Evolutionary conservation across 2,113 vertebrate species (phyloP).

Genomic region (Thalassarche chlororhynchos): DNA sequence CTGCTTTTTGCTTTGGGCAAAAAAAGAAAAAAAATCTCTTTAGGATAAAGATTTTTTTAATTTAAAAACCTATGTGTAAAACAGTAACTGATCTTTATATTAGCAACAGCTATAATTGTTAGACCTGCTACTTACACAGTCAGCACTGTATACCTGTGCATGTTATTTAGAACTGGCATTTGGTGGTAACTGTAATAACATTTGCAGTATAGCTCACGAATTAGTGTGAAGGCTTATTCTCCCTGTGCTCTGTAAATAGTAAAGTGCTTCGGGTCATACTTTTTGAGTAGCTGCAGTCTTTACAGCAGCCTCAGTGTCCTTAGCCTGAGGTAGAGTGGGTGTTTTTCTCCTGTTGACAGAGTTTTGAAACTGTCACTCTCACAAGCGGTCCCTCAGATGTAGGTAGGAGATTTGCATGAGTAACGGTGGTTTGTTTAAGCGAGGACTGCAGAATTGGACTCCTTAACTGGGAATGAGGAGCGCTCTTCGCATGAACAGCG

Average conservation of each 20-base stretch:
- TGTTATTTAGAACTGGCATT: not conserved
- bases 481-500: not conserved
- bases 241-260: not conserved
- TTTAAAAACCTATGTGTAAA: not conserved
- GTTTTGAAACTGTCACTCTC: not conserved
- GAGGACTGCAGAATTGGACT: not conserved
- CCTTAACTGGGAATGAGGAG: not conserved
- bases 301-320: not conserved
- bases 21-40: not conserved
- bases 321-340: not conserved
- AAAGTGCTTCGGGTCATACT: not conserved
- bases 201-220: not conserved
- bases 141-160: no score
- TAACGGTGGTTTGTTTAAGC: not conserved
- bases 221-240: not conserved
- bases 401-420: not conserved
- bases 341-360: not conserved
- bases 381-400: not conserved
- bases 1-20: rapidly evolving
- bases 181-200: not conserved
- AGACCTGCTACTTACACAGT: not conserved
- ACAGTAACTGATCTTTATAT: not conserved
- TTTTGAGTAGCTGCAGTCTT: not conserved
- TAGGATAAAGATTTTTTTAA: not conserved
- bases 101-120: not conserved